phyloP scores from a whole-genome alignment of 1,140 invertebrate species.

The Coenobita brevimanus region DNA sequence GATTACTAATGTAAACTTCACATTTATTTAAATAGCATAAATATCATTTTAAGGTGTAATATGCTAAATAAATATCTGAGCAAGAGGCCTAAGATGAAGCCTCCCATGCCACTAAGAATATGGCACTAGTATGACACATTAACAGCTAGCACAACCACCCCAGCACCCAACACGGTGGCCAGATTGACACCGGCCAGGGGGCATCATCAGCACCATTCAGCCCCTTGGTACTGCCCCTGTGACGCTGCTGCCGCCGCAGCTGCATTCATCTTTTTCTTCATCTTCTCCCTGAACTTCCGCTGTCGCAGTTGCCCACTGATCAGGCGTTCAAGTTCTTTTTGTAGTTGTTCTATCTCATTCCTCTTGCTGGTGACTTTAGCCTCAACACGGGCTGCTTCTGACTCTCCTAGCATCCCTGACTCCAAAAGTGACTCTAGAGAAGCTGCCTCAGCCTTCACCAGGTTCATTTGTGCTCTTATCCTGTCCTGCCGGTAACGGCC shows the following conservation, averaged over 20 bases:
- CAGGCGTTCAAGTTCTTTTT: conserved; percentile 66
- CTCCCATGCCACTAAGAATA: no score
- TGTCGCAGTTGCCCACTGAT: conserved; percentile 68
- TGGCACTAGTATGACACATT: conserved; percentile 11
- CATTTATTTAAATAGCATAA: no score
- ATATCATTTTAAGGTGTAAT: no score
- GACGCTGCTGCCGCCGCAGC: conserved; percentile 3
- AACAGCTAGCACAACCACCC: no score
- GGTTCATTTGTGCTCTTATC: conserved; percentile 57
- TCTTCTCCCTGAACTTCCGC: conserved; percentile 66
- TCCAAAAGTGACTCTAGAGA: conserved; percentile 59
- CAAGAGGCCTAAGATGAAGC: no score
- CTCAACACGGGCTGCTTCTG: conserved; percentile 44
- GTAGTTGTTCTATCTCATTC: conserved; percentile 40
- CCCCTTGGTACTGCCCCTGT: background rate
- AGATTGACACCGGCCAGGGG: no score
- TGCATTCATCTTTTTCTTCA: conserved; percentile 59
- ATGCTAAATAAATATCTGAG: no score
- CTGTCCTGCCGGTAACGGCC: conserved; percentile 61
- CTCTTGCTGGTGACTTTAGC: conserved; percentile 53
- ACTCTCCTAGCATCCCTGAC: conserved; percentile 46
- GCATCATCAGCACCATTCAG: no score
- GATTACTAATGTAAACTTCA: no score
- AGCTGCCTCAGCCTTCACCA: conserved; percentile 57
- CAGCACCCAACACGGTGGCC: no score